Base-by-base conservation (phyloP, 2,113 vertebrate species). In the Kryptolebias marmoratus region DNA sequence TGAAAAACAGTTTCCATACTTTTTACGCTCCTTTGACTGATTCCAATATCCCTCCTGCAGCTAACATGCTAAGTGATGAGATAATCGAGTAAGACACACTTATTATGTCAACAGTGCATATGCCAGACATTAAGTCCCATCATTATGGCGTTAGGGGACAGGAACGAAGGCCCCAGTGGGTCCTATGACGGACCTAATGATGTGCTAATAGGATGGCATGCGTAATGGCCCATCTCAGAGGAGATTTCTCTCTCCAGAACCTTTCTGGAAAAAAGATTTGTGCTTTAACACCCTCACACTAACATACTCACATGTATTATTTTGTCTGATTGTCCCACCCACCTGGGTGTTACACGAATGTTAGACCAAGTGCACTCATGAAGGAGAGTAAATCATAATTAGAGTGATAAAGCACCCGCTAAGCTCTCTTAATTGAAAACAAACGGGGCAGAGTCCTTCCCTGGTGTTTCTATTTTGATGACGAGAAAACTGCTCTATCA, bases 201-300 rank as follows among this genome's bases (percentile, higher is more conserved):
- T 81, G 84, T 83, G 79, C 79, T 85, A 86, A 88, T 88, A 60
- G 64, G 68, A 70, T 77, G 75, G 77, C 83, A 68, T 52, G 49
- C 76, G 56, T 78, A 89, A 92, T 86, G 75, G 70, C 48, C 79
- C 54, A 30, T 79, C 76, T 77, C 81, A 30, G 60, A 81, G 69
- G 64, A 82, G 59, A 79, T 80, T 76, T 63, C 73, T 73, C 53
- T 82, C 49, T 57, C 44, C 27, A 72, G 45, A 39, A 53, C 52
- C 22, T 67, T 14, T 48, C 57, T 39, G 22, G 36, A 58, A 80
- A 77, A 62, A 7, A 14, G 18, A 1, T 10, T 36, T 60, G 66
- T 54, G 0, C 0, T 48, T 54, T 71, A 22, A 44, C 3, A 0
- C 22, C 42, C 60, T 71, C 49, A 32, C 14, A 44, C 28, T 16